A percentile compares a stretch with the other conserved stretches of the same genome.
Conservation (phyloP, 1,140 invertebrate species). For the Lepidurus arcticus region DNA sequence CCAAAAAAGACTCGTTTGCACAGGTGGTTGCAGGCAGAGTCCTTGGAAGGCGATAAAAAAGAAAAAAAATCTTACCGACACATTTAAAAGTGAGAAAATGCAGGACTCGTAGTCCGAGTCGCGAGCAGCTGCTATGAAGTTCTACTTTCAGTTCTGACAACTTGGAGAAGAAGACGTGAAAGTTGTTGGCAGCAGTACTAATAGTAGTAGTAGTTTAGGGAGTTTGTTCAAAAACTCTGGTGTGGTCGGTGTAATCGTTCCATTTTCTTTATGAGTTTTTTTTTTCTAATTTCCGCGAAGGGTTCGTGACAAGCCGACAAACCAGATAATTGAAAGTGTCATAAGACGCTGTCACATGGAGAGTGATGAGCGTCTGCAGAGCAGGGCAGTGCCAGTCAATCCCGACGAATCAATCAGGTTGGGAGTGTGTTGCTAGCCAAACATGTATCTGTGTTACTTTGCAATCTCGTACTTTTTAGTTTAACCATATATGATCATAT, state of each 20-base stretch:
- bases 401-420: neutral
- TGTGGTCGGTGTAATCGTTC: no score
- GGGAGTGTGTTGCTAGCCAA: no score
- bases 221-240: neutral
- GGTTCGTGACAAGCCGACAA: neutral
- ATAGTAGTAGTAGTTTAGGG: neutral
- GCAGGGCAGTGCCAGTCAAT: neutral
- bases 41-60: neutral
- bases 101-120: neutral
- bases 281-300: neutral
- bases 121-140: neutral
- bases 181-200: neutral
- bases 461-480: neutral
- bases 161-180: neutral
- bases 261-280: neutral
- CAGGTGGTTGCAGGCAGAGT: neutral
- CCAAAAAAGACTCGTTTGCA: neutral
- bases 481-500: conserved; percentile 16
- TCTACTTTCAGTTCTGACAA: conserved; percentile 5
- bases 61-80: neutral
- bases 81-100: neutral
- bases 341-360: neutral
- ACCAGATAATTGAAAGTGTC: neutral
- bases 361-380: neutral
- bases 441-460: neutral